A percentile compares a stretch with the other conserved stretches of the same genome.
Evolutionary conservation across 2,888 invertebrate genomes (phyloP).

Genomic region (Sympetrum striolatum): DNA sequence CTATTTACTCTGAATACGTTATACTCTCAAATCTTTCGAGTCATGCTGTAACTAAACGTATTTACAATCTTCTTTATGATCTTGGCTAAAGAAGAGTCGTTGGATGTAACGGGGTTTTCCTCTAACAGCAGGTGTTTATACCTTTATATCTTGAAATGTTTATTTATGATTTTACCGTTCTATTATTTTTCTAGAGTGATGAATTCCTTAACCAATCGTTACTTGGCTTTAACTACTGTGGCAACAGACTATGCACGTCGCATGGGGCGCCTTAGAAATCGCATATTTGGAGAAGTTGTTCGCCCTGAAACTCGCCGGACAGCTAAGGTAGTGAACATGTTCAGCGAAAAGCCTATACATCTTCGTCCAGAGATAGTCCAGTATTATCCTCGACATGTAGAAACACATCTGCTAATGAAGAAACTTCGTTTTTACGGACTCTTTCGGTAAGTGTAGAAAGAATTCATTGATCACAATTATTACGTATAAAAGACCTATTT

Average conservation of each 20-base stretch:
- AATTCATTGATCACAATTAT: too few species aligned
- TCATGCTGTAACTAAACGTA: too few species aligned
- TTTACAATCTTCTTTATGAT: too few species aligned
- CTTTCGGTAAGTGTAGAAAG: constrained; percentile 62
- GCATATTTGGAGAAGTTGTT: constrained; percentile 83
- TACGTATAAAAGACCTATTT: too few species aligned
- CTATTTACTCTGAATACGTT: too few species aligned
- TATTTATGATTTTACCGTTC: not conserved
- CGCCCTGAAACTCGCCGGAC: constrained; percentile 67
- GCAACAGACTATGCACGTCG: constrained; percentile 81
- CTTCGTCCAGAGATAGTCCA: constrained; percentile 74
- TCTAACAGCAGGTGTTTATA: too few species aligned
- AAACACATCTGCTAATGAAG: constrained; percentile 72
- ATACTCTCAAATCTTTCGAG: too few species aligned
- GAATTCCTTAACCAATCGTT: constrained; percentile 55
- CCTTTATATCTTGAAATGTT: too few species aligned
- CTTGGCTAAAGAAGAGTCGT: too few species aligned
- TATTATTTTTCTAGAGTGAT: not conserved
- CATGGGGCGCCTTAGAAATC: constrained; percentile 85
- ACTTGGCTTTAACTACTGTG: constrained; percentile 71
- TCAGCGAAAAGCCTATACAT: constrained; percentile 77
- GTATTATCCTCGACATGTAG: constrained; percentile 87
- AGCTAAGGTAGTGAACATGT: constrained; percentile 71
- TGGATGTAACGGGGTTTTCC: too few species aligned
- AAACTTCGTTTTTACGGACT: constrained; percentile 78